A percentile compares a stretch with the other conserved stretches of the same genome.
Evolutionary conservation across 2,113 vertebrate species (phyloP).

Genomic region (Amazona vittata): DNA sequence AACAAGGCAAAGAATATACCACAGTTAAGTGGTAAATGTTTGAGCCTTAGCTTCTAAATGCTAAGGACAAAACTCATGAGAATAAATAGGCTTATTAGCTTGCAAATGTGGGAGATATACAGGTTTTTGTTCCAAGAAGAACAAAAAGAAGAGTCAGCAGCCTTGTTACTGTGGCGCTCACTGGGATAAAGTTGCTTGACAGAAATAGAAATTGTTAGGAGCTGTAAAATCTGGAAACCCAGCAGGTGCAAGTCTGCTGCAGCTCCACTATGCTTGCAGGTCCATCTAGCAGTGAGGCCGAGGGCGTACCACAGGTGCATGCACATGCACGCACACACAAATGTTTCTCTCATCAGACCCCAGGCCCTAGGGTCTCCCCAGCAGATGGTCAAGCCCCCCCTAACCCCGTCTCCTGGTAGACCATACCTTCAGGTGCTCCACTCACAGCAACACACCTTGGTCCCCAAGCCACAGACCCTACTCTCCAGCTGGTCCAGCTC

Average conservation of each 20-base stretch:
- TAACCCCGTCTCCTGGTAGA: neutral
- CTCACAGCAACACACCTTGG: fast-evolving
- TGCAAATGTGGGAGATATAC: neutral
- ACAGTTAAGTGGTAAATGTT: neutral
- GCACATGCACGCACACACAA: neutral
- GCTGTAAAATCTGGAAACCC: neutral
- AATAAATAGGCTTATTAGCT: neutral
- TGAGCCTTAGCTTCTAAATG: neutral
- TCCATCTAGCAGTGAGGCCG: fast-evolving
- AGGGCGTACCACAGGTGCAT: fast-evolving
- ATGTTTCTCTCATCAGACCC: neutral
- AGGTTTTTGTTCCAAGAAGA: neutral
- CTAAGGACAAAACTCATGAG: neutral
- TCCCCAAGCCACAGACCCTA: fast-evolving
- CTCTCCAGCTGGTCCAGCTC: neutral
- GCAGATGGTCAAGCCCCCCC: fast-evolving
- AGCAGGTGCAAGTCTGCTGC: fast-evolving
- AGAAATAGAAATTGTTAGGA: neutral
- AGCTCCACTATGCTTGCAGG: fast-evolving
- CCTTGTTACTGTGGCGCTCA: neutral
- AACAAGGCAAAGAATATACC: neutral
- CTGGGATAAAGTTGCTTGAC: neutral
- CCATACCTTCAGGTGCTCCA: neutral
- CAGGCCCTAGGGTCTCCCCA: neutral
- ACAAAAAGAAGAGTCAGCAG: neutral